Evolutionary conservation across 2,113 vertebrate genomes (phyloP), one percentile per base, ranked within the genome.

Genomic region (Apeltes quadracus): DNA sequence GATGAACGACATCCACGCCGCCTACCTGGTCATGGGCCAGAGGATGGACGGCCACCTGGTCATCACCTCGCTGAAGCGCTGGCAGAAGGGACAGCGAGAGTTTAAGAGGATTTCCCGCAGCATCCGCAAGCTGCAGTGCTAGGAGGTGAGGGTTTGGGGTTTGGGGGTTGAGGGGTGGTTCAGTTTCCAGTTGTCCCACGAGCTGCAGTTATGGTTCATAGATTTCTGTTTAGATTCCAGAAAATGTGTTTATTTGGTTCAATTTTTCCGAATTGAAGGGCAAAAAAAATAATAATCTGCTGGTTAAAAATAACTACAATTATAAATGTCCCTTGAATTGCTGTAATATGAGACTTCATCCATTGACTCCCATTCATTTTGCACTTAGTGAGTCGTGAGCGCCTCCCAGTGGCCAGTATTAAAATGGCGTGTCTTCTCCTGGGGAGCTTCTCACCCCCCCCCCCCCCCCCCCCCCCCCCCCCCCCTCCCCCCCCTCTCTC

Each of bases 21-120:
- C 97, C 81, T 99, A 99, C 89, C 93, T 99, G 90, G 96, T 99
- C 87, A 97, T 99, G 96, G 98, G 98, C 83, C 97, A 97, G 92
- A 97, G 96, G 88, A 92, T 95, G 82, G 96, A 96, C 0, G 96
- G 97, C 36, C 94, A 96, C 74, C 94, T 99, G 84, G 96, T 99
- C 83, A 98, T 99, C 91, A 99, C 97, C 70, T 98, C 98, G 0
- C 95, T 99, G 88, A 98, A 96, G 86, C 95, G 97, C 79, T 99
- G 97, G 97, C 97, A 98, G 93, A 97, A 95, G 73, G 97, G 96
- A 43, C 97, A 98, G 92, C 84, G 96, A 7, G 97, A 96, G 69
- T 97, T 98, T 83, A 98, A 97, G 91, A 95, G 97, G 64, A 97
- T 99, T 92, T 96, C 97, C 7, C 97, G 97, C 84, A 98, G 97